Conservation (phyloP, 2,113 vertebrate species). For the Myotis davidii region DNA sequence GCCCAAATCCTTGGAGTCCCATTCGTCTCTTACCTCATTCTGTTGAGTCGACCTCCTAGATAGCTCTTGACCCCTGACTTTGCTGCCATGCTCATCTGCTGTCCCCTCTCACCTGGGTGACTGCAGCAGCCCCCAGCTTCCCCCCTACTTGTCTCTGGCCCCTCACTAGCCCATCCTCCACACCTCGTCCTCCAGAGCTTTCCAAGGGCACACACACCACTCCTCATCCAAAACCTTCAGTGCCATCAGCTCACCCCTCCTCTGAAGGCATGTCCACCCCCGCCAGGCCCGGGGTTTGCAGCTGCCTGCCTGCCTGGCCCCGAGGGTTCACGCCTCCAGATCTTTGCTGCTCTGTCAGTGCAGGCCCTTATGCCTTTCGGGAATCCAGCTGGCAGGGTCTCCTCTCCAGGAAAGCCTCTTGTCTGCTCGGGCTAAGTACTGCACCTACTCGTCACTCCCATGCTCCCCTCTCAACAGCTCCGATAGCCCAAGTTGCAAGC, state of each 20-base stretch:
- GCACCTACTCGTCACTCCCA: fast-evolving
- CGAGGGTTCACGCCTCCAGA: fast-evolving
- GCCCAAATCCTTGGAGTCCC: neutral
- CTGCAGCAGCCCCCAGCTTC: neutral
- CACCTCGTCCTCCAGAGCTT: neutral
- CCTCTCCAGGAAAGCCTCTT: neutral
- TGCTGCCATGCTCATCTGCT: neutral
- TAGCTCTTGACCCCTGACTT: neutral
- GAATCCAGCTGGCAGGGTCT: neutral
- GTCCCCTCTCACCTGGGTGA: neutral
- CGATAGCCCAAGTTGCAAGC: neutral
- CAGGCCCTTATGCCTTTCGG: neutral
- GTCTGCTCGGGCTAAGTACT: neutral
- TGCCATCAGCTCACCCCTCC: neutral
- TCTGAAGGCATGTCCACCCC: neutral
- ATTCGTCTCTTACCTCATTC: neutral
- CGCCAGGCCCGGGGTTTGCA: no score
- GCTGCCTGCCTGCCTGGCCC: neutral
- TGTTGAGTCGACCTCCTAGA: neutral
- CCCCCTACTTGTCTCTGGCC: neutral
- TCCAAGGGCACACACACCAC: fast-evolving
- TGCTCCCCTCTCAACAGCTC: neutral
- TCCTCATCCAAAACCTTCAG: neutral
- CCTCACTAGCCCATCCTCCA: fast-evolving
- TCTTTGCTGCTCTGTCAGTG: neutral